Base-by-base conservation (phyloP, 2,888 invertebrate genomes). In the Ametastegia equiseti region DNA sequence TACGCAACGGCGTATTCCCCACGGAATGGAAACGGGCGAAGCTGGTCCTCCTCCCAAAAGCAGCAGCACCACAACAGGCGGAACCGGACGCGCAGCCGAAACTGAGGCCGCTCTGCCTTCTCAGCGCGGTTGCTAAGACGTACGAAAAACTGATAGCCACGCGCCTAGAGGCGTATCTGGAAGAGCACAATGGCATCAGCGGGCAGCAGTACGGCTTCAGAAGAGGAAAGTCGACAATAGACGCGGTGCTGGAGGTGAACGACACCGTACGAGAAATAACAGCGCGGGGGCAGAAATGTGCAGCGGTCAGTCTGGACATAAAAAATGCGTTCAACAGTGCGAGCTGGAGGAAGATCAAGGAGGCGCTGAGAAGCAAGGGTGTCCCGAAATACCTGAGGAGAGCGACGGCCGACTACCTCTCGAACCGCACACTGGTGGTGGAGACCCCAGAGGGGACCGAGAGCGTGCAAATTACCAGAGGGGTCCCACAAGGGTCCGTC, bases 121-220 rank as follows among this genome's bases (percentile, higher is more conserved):
- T 73, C 7, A 33, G 39, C 75, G 23, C 50, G 13, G n/a, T 42
- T 9, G 63, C 75, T 13, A 81, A 81, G 45, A 0, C 75, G 15
- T 1, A 60, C 27, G 81, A 75, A 57, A 57, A 71, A 15, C 27
- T 75, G 1, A 33, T 80, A 0, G 71, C 57, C 3, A 27, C 30
- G 13, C 27, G 73, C 0, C 33, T 80, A 0, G 39, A 30, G 11
- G 27, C 11, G 1, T 54, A 73, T 33, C 36, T 80, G 71, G 80
- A 67, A 0, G 67, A 15, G 19, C 33, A 67, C 42, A 30, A 71
- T 5, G 39, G 39, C 1, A n/a, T 80, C 11, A 30, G 39, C 13
- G 27, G 7, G 9, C 2, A 19, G 0, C 80, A 80, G 27, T 80
- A 19, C 23, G 80, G 80, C 2, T 80, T 80, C 36, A 69, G 80